phyloP scores from a whole-genome alignment of 1,140 invertebrate genomes.

The Acromyrmex heyeri region DNA sequence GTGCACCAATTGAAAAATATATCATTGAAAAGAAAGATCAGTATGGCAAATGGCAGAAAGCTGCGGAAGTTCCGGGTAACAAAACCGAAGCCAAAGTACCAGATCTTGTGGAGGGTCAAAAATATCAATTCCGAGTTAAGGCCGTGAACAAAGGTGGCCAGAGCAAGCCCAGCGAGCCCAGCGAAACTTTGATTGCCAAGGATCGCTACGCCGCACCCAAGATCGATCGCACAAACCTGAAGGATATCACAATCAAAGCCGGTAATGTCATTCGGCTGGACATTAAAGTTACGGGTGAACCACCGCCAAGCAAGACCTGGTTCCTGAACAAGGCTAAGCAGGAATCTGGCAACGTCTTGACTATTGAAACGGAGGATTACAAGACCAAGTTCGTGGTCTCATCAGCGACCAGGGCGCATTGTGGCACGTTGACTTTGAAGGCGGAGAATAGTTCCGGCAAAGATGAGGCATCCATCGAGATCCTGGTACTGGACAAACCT shows the following conservation, averaged over 20 bases:
- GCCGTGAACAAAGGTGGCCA: slow-evolving; percentile 98
- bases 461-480: slow-evolving; percentile 96
- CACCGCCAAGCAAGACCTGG: slow-evolving; percentile 94
- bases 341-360: slow-evolving; percentile 89
- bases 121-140: slow-evolving; percentile 98
- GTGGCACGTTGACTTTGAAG: slow-evolving; percentile 94
- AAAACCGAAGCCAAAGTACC: slow-evolving; percentile 94
- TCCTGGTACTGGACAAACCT: slow-evolving; percentile 95
- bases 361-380: slow-evolving; percentile 94
- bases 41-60: slow-evolving; percentile 96
- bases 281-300: slow-evolving; percentile 96
- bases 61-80: slow-evolving; percentile 93
- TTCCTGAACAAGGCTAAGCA: slow-evolving; percentile 92
- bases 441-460: slow-evolving; percentile 96
- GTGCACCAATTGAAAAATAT: slow-evolving; percentile 97
- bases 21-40: slow-evolving; percentile 99
- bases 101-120: slow-evolving; percentile 97
- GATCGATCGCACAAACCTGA: slow-evolving; percentile 96
- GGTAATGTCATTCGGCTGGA: slow-evolving; percentile 95
- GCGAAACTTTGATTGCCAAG: slow-evolving; percentile 94
- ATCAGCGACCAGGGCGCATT: slow-evolving; percentile 92
- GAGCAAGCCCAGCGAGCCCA: slow-evolving; percentile 95
- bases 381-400: slow-evolving; percentile 93
- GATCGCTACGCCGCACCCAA: slow-evolving; percentile 95
- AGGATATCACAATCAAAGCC: slow-evolving; percentile 95